Evolutionary conservation across 2,797 vertebrate genomes (phyloP), one percentile per base, ranked within the genome.

Genomic region (Lacerta viridis): DNA sequence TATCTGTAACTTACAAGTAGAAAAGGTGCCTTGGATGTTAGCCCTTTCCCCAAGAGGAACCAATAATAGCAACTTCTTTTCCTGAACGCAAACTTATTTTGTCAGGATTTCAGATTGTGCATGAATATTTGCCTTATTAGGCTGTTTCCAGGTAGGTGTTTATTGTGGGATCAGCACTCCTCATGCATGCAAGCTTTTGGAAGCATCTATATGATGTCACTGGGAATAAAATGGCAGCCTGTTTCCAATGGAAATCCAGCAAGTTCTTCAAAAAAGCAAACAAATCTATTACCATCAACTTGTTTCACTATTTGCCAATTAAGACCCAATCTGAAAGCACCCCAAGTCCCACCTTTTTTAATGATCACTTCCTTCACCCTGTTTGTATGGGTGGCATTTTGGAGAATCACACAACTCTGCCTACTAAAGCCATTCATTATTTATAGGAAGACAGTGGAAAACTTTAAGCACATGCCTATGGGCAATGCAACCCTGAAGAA

Each of bases 391-490:
- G 90, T 79, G 92, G 93, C 27, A 84, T 39, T 91, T 80, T 90
- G 95, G 94, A 93, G 90, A 41, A 0, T 27, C 87, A 96, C 91
- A 91, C 95, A 88, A 93, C 78, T 2, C 36, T 85, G 90, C 89
- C 81, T 91, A 55, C 91, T 68, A 79, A 92, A 93, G 91, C 94
- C 95, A 95, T 84, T 89, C 93, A 95, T 94, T 96, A 97, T 96
- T 97, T 96, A 96, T 91, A 97, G 94, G 94, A 95, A 93, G 89
- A 94, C 88, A 93, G 94, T 93, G 78, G 93, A 94, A 96, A 96
- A 95, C 96, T 94, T 93, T 90, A 96, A 96, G 93, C 87, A 91
- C 0, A 77, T 33, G 55, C 43, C 9, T 55, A 86, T 50, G 17
- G 75, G 94, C 94, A 36, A 94, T 33, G 27, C 88, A 94, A 93